Base-by-base conservation (phyloP, 2,797 vertebrate genomes). In the Eulemur rubriventer region DNA sequence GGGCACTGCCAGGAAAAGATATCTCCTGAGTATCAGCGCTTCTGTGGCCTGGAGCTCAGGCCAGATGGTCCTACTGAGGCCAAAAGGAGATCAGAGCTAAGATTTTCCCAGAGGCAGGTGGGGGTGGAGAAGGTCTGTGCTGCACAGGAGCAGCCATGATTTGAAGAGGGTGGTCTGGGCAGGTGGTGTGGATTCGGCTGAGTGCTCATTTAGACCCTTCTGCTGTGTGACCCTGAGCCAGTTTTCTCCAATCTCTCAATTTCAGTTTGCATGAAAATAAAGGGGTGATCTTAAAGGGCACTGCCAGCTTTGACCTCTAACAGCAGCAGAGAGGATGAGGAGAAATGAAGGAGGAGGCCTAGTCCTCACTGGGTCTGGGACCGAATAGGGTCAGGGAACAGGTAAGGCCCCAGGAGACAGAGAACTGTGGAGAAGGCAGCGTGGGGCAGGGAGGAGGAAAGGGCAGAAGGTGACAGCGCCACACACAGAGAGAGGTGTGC, bases 71-170 rank as follows among this genome's bases (percentile, higher is more conserved):
- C 69, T 81, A 61, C 57, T 48, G 13, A 63, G 10, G 72, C 22
- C 76, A 75, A 73, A 85, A 95, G 50, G 16, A 96, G 28, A 69
- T 48, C 46, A 96, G 50, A 92, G 59, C 20, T 73, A 4, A 76
- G 50, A 57, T 82, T 81, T 96, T 43, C 16, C 72, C 26, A 16
- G 73, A 80, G 75, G 41, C 70, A 75, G 9, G 10, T 63, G 33
- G 67, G n/a, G 73, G 43, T 50, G 7, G 63, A 59, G 43, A 85
- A 96, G 35, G n/a, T 80, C 65, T 91, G 24, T 82, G 55, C 14
- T 84, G 61, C 57, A 33, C 20, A 69, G 65, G 26, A 55, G 24
- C 13, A 38, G 33, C 75, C 41, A 63, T 79, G n/a, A 80, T 86
- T 63, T 73, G 35, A 46, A 94, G 52, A 89, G 16, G 7, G 26